Conservation (phyloP, 2,797 vertebrate species). For the Coluber constrictor region DNA sequence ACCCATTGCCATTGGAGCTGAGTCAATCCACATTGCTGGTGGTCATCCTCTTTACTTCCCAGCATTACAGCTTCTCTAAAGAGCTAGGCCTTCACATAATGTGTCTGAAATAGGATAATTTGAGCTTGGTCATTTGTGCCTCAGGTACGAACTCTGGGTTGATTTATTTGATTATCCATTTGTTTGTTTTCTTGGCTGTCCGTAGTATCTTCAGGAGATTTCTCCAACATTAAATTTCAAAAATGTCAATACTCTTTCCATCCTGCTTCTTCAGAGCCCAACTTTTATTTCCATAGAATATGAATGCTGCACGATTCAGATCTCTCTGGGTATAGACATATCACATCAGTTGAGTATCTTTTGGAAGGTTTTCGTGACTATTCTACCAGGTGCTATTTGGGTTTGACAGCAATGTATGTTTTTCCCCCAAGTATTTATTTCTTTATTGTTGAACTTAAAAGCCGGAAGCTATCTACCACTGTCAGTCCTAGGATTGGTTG, state of each 20-base stretch:
- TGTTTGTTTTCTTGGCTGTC: background rate
- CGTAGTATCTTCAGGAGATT: background rate
- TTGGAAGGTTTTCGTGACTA: background rate
- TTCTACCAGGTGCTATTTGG: background rate
- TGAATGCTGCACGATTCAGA: background rate
- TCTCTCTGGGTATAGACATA: background rate
- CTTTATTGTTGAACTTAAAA: background rate
- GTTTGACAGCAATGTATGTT: background rate
- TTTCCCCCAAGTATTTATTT: background rate
- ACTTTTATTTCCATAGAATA: background rate
- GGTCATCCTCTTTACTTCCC: background rate
- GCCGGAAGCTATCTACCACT: background rate
- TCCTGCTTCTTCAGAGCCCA: background rate
- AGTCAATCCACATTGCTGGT: background rate
- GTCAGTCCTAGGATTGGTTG: background rate
- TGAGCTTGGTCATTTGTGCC: background rate
- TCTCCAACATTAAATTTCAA: background rate
- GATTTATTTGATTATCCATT: background rate
- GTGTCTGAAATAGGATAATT: background rate
- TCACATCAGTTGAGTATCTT: background rate
- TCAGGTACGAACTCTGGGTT: background rate
- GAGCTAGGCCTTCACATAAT: background rate
- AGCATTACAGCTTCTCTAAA: background rate
- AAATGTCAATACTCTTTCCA: background rate
- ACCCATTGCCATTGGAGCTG: background rate